These are phyloP conservation scores for Sinocyclocheilus maitianheensis DNA, from an alignment of 2,113 vertebrate species.

Conservation along the genomic window DNA sequence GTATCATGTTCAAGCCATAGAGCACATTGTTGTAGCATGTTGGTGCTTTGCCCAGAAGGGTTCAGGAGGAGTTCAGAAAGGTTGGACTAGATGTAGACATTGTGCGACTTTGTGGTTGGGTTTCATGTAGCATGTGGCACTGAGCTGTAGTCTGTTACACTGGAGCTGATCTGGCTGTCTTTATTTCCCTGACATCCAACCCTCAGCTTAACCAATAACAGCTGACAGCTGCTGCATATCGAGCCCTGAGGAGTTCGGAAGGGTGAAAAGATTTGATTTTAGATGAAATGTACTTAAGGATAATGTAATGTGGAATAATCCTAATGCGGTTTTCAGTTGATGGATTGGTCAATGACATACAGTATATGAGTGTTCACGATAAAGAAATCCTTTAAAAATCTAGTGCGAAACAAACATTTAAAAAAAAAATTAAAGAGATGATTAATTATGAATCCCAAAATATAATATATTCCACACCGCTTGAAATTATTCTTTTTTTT, in stretches of 20 bases:
- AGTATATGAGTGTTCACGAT: not conserved
- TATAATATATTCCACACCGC: not conserved
- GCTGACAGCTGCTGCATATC: constrained; percentile 31
- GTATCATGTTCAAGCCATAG: constrained; percentile 1
- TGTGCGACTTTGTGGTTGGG: constrained; percentile 36
- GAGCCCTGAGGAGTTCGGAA: not conserved
- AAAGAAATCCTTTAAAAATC: not conserved
- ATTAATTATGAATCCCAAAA: no score
- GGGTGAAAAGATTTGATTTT: constrained; percentile 7
- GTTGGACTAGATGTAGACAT: constrained; percentile 45
- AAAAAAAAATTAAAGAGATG: no score
- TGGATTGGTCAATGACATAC: not conserved
- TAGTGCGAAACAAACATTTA: no score
- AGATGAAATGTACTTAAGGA: not conserved
- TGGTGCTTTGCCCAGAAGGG: constrained; percentile 14
- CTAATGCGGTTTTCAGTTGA: not conserved
- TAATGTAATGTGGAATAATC: not conserved
- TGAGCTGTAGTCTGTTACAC: constrained; percentile 29
- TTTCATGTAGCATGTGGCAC: constrained; percentile 42
- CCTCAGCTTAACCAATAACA: constrained; percentile 29
- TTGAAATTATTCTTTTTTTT: not conserved
- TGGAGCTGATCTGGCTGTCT: constrained; percentile 27
- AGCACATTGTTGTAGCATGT: constrained; percentile 6
- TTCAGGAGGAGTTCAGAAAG: constrained; percentile 51
- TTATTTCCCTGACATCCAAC: constrained; percentile 29